Evolutionary conservation across 1,140 invertebrate species (phyloP).

Genomic region (Drosophila biarmipes): DNA sequence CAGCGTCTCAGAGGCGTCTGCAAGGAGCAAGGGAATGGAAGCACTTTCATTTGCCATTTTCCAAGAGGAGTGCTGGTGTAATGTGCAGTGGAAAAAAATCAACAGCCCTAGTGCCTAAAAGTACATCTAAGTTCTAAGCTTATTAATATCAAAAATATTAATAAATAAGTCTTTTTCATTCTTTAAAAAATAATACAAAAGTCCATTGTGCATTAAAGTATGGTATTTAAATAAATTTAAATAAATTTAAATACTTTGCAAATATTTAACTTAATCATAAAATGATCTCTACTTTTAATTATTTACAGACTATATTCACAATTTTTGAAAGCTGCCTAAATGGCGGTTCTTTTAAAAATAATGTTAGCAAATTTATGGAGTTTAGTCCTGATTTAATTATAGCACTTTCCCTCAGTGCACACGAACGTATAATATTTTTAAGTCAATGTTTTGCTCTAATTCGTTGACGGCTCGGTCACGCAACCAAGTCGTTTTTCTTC

Average conservation of each 20-base stretch:
- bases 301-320: too few relatives aligned
- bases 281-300: too few relatives aligned
- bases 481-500: slow-evolving; percentile 75
- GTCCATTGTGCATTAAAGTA: too few relatives aligned
- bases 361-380: neutral
- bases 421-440: slow-evolving; percentile 37
- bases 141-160: too few relatives aligned
- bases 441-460: slow-evolving; percentile 65
- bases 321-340: too few relatives aligned
- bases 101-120: too few relatives aligned
- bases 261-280: too few relatives aligned
- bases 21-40: slow-evolving; percentile 20
- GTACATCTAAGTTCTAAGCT: too few relatives aligned
- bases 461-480: slow-evolving; percentile 63
- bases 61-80: neutral
- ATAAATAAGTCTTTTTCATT: too few relatives aligned
- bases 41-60: slow-evolving; percentile 30
- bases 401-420: slow-evolving; percentile 14
- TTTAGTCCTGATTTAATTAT: neutral
- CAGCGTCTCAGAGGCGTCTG: slow-evolving; percentile 63
- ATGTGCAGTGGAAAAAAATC: neutral
- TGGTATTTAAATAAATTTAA: too few relatives aligned
- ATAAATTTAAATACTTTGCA: too few relatives aligned
- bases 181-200: too few relatives aligned
- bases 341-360: neutral